Base-by-base conservation (phyloP, 2,113 vertebrate genomes). In the Columba janthina region DNA sequence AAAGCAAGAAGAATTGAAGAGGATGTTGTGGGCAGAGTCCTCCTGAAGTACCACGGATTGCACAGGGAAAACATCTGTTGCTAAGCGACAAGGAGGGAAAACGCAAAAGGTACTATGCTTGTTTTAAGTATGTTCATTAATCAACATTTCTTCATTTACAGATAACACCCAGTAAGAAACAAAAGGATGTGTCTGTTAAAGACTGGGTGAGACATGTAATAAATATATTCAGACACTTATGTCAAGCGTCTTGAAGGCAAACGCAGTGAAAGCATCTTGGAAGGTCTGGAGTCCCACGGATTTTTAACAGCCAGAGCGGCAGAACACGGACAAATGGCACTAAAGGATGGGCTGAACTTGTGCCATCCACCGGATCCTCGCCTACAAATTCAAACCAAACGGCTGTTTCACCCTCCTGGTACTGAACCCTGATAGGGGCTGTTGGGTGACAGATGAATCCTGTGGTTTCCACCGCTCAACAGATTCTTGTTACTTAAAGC, bases 41-140 rank as follows among this genome's bases (percentile, higher is more conserved):
- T 71, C 46, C 40, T 73, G 26, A 91, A 92, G 72, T 11, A 66
- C 28, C 48, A 44, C 36, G 75, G 71, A 58, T 3, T 24, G 64
- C 54, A 85, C 15, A 21, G 69, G 61, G 79, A 88, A 69, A 92
- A 65, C 64, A 48, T 38, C 91, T 60, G 95, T 96, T 97, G 96
- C 96, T 93, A 97, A 93, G 96, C 25, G 6, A 96, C 94, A 44
- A 22, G 60, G 54, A 86, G 81, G 78, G 80, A 61, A 42, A 74
- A 93, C 20, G 69, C 75, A 85, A 54, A 24, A 70, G 62, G 67
- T 26, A 50, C 51, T 50, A 15, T 4, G 51, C 64, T 83, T 40
- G 67, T 28, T 88, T 91, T 65, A 90, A 94, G 82, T 3, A 69
- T 9, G 28, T 67, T 93, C 92, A 96, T 96, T 96, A 96, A 94